phyloP scores from a whole-genome alignment of 2,797 vertebrate genomes.

The Petrocephalus sullivani region DNA sequence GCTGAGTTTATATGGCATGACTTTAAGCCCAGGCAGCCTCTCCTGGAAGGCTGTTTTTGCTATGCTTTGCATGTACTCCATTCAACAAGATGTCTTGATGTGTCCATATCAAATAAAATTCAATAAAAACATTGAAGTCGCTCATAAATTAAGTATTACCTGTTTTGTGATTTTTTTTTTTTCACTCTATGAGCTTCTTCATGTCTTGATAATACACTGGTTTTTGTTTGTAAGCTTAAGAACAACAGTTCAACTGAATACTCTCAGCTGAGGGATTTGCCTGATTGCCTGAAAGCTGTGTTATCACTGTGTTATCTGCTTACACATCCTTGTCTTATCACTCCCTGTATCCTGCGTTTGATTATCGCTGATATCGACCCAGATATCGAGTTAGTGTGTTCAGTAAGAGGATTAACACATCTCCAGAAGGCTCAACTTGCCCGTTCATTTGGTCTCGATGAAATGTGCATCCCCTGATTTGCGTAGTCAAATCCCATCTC shows the following conservation, averaged over 20 bases:
- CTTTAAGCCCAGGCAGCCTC: neutral
- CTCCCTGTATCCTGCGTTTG: slow-evolving; percentile 50
- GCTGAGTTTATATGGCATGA: neutral
- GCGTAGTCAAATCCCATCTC: slow-evolving; percentile 46
- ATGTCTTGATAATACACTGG: slow-evolving; percentile 82
- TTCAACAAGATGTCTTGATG: neutral
- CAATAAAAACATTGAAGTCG: neutral
- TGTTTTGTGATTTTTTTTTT: neutral
- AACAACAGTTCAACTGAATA: slow-evolving; percentile 21
- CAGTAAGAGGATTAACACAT: slow-evolving; percentile 61
- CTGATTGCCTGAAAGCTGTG: slow-evolving; percentile 15
- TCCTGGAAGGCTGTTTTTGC: neutral
- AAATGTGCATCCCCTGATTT: slow-evolving; percentile 40
- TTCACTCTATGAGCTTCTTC: neutral
- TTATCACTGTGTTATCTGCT: slow-evolving; percentile 40
- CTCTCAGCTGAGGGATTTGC: slow-evolving; percentile 19
- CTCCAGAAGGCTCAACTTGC: slow-evolving; percentile 42
- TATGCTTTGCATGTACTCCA: neutral
- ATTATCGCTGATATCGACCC: slow-evolving; percentile 57
- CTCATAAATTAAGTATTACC: neutral
- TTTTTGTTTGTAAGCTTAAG: slow-evolving; percentile 23
- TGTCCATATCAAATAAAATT: neutral
- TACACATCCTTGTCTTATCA: slow-evolving; percentile 41
- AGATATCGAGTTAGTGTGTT: slow-evolving; percentile 59
- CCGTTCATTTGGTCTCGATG: slow-evolving; percentile 44